Evolutionary conservation across 2,113 vertebrate species (phyloP).

Genomic region (Myotis yumanensis): DNA sequence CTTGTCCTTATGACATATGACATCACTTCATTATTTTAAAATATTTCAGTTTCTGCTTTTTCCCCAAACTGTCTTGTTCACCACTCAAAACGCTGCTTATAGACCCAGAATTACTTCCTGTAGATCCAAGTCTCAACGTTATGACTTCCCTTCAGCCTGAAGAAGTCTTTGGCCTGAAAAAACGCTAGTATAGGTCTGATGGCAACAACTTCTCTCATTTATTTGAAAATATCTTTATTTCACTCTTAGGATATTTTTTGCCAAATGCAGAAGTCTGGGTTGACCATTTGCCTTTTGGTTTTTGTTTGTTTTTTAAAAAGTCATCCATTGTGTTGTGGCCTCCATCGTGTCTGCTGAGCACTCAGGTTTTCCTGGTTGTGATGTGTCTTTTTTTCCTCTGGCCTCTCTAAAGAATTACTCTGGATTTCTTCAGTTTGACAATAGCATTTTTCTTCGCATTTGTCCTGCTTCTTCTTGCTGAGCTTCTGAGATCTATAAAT

Average conservation of each 20-base stretch:
- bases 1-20: neutral
- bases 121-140: neutral
- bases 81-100: neutral
- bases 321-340: neutral
- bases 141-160: neutral
- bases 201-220: neutral
- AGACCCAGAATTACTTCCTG: neutral
- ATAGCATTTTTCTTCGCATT: neutral
- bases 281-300: neutral
- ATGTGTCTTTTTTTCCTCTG: neutral
- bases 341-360: neutral
- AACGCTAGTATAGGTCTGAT: neutral
- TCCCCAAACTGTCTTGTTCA: neutral
- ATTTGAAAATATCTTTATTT: slow-evolving; percentile 30
- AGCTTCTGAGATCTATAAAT: neutral
- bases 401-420: neutral
- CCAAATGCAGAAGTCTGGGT: neutral
- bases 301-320: neutral
- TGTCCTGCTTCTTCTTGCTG: neutral
- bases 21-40: neutral
- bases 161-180: neutral
- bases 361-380: neutral
- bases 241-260: neutral
- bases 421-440: neutral
- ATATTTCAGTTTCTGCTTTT: neutral